Evolutionary conservation across 2,888 invertebrate species (phyloP).

Genomic region (Andrena marginata): DNA sequence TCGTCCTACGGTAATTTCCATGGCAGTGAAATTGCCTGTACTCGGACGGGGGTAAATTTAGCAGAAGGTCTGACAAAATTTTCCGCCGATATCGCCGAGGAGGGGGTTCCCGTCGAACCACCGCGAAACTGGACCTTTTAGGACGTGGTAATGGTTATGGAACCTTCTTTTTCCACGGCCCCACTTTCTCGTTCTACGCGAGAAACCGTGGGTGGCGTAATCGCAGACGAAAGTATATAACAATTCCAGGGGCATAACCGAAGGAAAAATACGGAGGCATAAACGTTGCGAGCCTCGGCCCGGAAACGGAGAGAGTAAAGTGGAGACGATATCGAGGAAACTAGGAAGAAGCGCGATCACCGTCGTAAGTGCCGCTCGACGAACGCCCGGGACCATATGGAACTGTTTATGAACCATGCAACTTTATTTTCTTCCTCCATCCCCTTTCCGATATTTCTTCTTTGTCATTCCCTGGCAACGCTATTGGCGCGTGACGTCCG

Average conservation of each 20-base stretch:
- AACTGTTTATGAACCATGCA: slow-evolving; percentile 75
- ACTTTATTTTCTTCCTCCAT: slow-evolving; percentile 67
- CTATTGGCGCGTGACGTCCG: slow-evolving; percentile 64
- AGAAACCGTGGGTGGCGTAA: slow-evolving; percentile 64
- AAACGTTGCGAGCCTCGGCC: slow-evolving; percentile 68
- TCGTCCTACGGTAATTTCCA: not conserved
- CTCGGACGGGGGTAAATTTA: not conserved
- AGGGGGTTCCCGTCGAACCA: slow-evolving; percentile 74
- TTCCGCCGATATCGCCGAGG: slow-evolving; percentile 32
- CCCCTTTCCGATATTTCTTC: slow-evolving; percentile 52
- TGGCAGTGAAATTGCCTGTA: not conserved
- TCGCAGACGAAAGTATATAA: slow-evolving; percentile 73
- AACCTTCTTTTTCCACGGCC: slow-evolving; percentile 31
- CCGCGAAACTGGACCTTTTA: slow-evolving; percentile 73
- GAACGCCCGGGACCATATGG: slow-evolving; percentile 72
- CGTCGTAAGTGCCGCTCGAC: slow-evolving; percentile 68
- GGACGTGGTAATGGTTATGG: slow-evolving; percentile 76
- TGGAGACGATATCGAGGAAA: slow-evolving; percentile 72
- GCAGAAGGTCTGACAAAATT: slow-evolving; percentile 2
- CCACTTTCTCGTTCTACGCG: slow-evolving; percentile 37
- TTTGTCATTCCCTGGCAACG: slow-evolving; percentile 51
- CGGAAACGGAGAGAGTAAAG: slow-evolving; percentile 77
- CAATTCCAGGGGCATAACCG: slow-evolving; percentile 73
- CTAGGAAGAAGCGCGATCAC: slow-evolving; percentile 70
- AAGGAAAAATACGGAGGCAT: slow-evolving; percentile 71